These are phyloP conservation scores for Corythornis vintsioides DNA, from an alignment of 2,113 vertebrate species.

Conservation along the genomic window DNA sequence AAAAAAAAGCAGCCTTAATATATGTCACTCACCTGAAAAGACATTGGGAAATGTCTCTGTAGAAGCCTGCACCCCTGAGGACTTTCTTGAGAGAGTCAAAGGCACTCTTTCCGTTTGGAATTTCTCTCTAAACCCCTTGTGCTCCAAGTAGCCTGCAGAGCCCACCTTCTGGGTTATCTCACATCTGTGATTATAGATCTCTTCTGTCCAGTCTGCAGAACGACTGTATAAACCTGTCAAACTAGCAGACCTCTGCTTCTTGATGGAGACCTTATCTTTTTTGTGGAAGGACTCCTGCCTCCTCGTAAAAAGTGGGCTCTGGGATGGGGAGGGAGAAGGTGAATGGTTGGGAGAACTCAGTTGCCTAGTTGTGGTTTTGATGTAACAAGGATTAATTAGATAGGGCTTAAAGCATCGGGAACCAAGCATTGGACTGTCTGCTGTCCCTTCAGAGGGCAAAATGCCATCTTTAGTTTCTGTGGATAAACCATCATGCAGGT, in stretches of 20 bases:
- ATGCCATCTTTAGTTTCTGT: conserved; percentile 33
- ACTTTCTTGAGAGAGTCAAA: conserved; percentile 74
- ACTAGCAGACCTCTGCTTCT: conserved; percentile 78
- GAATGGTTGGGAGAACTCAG: conserved; percentile 91
- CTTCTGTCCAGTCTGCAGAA: conserved; percentile 94
- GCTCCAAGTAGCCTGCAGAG: conserved; percentile 78
- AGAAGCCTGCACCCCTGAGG: conserved; percentile 80
- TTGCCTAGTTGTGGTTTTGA: conserved; percentile 95
- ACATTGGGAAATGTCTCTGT: conserved; percentile 86
- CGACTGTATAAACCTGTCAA: conserved; percentile 81
- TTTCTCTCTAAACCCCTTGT: conserved; percentile 61
- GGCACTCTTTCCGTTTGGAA: conserved; percentile 73
- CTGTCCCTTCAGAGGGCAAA: conserved; percentile 30
- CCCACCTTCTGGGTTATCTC: conserved; percentile 59
- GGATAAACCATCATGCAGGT: background rate
- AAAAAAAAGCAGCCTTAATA: background rate
- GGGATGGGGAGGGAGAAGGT: conserved; percentile 84
- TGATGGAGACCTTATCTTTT: conserved; percentile 58
- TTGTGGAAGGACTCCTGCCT: conserved; percentile 72
- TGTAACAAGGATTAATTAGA: conserved; percentile 87
- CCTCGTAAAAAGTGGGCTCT: conserved; percentile 83
- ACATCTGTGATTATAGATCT: conserved; percentile 54
- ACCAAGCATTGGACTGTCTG: conserved; percentile 74
- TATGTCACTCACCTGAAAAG: conserved; percentile 86
- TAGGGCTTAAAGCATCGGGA: conserved; percentile 86